These are phyloP conservation scores for Drosophila auraria DNA, from an alignment of 1,140 invertebrate species.

Conservation along the genomic window DNA sequence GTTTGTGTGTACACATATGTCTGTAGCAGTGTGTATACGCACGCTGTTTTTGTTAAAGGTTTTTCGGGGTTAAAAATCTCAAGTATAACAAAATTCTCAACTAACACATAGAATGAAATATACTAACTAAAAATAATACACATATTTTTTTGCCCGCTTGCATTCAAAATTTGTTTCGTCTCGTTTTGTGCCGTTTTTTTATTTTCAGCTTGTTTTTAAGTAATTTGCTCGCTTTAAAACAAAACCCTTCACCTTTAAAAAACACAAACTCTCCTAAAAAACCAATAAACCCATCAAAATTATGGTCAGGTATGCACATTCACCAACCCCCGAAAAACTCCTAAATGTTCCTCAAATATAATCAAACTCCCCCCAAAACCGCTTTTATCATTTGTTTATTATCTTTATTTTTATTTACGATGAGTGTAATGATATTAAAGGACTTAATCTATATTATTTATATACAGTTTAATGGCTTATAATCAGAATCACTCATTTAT, in stretches of 20 bases:
- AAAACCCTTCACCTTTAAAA: slow-evolving; percentile 17
- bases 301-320: slow-evolving; percentile 68
- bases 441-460: background rate
- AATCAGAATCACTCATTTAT: too few species aligned
- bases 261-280: slow-evolving; percentile 16
- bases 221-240: slow-evolving; percentile 55
- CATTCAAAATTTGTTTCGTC: slow-evolving; percentile 47
- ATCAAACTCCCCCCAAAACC: background rate
- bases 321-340: slow-evolving; percentile 10
- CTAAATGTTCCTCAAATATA: background rate
- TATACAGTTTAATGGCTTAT: background rate
- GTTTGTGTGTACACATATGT: slow-evolving; percentile 11
- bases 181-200: slow-evolving; percentile 68
- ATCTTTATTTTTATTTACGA: too few species aligned
- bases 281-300: slow-evolving; percentile 46
- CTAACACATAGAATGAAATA: background rate
- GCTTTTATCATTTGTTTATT: background rate
- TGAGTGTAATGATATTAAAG: background rate
- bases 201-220: slow-evolving; percentile 62
- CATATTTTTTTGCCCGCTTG: background rate
- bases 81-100: background rate
- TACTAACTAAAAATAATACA: slow-evolving; percentile 10
- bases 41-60: slow-evolving; percentile 27
- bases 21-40: slow-evolving; percentile 52
- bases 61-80: slow-evolving; percentile 6